These are phyloP conservation scores for Cladopsammia gracilis DNA, from an alignment of 64 coral and sea anemone genomes.

Conservation along the genomic window DNA sequence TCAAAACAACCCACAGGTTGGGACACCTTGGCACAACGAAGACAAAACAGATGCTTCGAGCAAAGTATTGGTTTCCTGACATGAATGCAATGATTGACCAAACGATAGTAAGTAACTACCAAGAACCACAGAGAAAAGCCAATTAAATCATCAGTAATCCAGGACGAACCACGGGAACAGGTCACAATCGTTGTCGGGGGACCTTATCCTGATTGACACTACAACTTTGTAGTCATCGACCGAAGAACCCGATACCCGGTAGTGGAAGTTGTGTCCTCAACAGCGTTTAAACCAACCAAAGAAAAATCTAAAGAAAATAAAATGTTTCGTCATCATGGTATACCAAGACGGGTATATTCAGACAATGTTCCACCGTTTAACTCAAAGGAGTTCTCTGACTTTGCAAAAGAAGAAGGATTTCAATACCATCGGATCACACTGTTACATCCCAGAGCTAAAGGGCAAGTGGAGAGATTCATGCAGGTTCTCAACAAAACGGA, in stretches of 20 bases:
- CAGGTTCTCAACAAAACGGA: slow-evolving; percentile 55
- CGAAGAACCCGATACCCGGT: slow-evolving; percentile 39
- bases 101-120: slow-evolving; percentile 43
- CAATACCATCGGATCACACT: slow-evolving; percentile 40
- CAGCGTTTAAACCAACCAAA: not conserved
- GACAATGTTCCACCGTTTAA: not conserved
- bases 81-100: slow-evolving; percentile 52
- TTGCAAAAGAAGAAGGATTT: slow-evolving; percentile 53
- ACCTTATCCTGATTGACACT: slow-evolving; percentile 68
- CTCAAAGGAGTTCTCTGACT: not conserved
- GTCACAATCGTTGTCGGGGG: slow-evolving; percentile 42
- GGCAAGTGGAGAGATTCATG: slow-evolving; percentile 55
- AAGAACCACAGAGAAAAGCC: slow-evolving; percentile 34
- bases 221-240: slow-evolving; percentile 43
- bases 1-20: slow-evolving; percentile 28
- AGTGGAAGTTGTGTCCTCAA: slow-evolving; percentile 19
- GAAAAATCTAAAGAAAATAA: slow-evolving; percentile 1
- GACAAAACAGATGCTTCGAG: slow-evolving; percentile 14
- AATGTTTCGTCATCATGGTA: slow-evolving; percentile 35
- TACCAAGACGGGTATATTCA: not conserved
- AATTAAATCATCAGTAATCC: slow-evolving; percentile 53
- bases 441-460: slow-evolving; percentile 28
- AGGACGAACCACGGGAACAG: slow-evolving; percentile 28
- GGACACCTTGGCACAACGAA: slow-evolving; percentile 47
- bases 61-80: slow-evolving; percentile 41